Percentiles rank a stretch among this genome's conserved stretches.
phyloP scores from a whole-genome alignment of 2,797 vertebrate species.

The Rhabdophis nuchalis region DNA sequence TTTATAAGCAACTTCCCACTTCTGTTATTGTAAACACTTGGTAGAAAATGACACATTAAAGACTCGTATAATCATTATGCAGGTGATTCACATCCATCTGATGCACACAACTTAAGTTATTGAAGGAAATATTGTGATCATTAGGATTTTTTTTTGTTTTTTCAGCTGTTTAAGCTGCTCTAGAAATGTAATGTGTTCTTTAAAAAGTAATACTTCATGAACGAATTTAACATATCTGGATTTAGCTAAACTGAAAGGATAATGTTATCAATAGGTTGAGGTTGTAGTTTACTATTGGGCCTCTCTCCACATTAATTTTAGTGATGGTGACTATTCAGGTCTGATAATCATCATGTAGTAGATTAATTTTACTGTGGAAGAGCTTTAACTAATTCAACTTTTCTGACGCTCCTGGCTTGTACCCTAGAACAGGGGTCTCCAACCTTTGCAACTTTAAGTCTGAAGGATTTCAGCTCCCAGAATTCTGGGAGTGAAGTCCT shows the following conservation, averaged over 20 bases:
- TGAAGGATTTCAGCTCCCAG: too few relatives aligned
- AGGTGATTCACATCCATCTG: background rate
- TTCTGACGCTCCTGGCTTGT: background rate
- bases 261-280: background rate
- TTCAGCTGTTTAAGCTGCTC: background rate
- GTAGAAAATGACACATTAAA: background rate
- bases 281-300: background rate
- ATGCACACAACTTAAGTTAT: slow-evolving; percentile 9
- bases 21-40: slow-evolving; percentile 6
- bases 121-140: slow-evolving; percentile 13
- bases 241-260: background rate
- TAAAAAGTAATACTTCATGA: background rate
- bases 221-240: background rate
- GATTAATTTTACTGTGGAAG: background rate
- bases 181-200: background rate
- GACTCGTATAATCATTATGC: background rate
- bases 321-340: background rate
- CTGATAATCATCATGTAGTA: background rate
- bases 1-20: slow-evolving; percentile 30
- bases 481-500: too few relatives aligned
- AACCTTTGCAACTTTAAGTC: too few relatives aligned
- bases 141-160: slow-evolving; percentile 2
- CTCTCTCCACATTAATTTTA: background rate
- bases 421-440: too few relatives aligned
- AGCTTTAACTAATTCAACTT: background rate